Base-by-base conservation (phyloP, 2,113 vertebrate genomes). In the Phrynosoma platyrhinos region DNA sequence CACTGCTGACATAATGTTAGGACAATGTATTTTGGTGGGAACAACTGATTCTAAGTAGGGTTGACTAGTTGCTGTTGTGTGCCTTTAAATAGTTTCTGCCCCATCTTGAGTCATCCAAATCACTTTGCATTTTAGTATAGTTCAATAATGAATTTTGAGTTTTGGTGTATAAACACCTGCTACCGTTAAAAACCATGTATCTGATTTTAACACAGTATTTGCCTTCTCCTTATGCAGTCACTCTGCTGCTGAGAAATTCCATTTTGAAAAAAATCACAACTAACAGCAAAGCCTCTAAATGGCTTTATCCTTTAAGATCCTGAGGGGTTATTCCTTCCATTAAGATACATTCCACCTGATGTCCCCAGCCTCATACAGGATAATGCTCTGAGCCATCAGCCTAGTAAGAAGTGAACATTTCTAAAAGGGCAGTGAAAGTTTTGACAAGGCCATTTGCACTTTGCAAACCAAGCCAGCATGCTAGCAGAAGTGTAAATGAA, bases 371-470 rank as follows among this genome's bases (percentile, higher is more conserved):
- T 10, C 16, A 42, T 25, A 4, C 25, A 79, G 89, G 77, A 92
- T 76, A 55, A 23, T 79, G 1, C 84, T 77, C 40, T 0, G 0
- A 0, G 1, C 80, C 0, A 0, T 0, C 77, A 40, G 47, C 9
- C 0, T 1, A 58, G 55, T 1, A 42, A 42, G 78, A 21, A n/a
- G 0, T 0, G 12, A 52, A n/a, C 47, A 4, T 40, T 87, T 87
- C 18, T 18, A 81, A 62, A 89, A 71, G 42, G 6, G 0, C 86
- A 78, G 1, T 0, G 1, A 79, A 88, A 42, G 75, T 62, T 86
- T 90, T 1, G 10, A 83, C 1, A 76, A 66, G 66, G 23, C 93
- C 91, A 85, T 91, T 90, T 87, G 53, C 94, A 88, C 83, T 66
- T 90, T 81, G 79, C 0, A 0, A 4, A 25, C 55, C 32, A 80